phyloP scores from a whole-genome alignment of 2,797 vertebrate species.

The Lepus townsendii region DNA sequence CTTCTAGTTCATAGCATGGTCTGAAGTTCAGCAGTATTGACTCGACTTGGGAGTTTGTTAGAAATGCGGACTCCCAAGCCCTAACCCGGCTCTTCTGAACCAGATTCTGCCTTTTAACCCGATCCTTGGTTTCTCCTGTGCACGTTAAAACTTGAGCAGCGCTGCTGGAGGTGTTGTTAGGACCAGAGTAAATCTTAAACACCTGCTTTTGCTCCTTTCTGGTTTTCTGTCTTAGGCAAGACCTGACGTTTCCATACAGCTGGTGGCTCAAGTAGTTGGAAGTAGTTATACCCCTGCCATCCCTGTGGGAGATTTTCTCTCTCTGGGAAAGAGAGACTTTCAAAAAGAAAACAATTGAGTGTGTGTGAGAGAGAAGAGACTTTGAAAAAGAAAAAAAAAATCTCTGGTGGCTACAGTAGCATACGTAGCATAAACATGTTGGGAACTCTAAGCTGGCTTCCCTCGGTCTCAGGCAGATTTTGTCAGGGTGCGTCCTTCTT shows the following conservation, averaged over 20 bases:
- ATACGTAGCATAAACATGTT: neutral
- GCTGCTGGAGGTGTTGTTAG: neutral
- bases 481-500: neutral
- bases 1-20: neutral
- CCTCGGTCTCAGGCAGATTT: neutral
- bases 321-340: too few relatives aligned
- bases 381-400: neutral
- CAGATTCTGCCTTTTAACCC: neutral
- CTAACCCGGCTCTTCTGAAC: neutral
- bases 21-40: neutral
- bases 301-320: too few relatives aligned
- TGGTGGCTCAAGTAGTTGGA: too few relatives aligned
- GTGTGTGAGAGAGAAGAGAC: too few relatives aligned
- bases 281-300: too few relatives aligned
- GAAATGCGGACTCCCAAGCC: neutral
- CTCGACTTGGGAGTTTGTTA: neutral
- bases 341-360: neutral
- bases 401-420: too few relatives aligned
- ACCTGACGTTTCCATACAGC: neutral
- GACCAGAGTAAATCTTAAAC: neutral
- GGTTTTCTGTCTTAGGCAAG: neutral
- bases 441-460: neutral
- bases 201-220: conserved; percentile 4
- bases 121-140: neutral
- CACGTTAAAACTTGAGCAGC: neutral